Conservation (phyloP, 1,140 invertebrate genomes). For the Vanessa tameamea region DNA sequence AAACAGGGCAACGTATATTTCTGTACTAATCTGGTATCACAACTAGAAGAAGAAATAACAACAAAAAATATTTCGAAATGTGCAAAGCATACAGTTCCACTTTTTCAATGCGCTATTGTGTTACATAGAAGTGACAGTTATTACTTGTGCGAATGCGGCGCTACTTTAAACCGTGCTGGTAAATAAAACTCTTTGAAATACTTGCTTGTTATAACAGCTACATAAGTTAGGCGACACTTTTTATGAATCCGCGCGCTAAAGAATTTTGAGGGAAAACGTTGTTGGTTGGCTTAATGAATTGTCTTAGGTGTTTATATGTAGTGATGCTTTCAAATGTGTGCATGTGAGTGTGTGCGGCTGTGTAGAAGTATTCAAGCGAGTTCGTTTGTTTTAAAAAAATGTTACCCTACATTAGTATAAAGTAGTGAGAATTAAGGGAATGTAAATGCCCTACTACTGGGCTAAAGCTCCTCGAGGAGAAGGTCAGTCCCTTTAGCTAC, state of each 20-base stretch:
- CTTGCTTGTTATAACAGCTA: slow-evolving; percentile 8
- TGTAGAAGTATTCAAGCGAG: no score
- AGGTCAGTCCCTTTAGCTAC: no score
- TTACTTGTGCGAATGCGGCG: slow-evolving; percentile 11
- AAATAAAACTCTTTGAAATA: slow-evolving; percentile 20
- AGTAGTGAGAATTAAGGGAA: no score
- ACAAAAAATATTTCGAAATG: slow-evolving; percentile 10
- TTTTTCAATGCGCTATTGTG: slow-evolving; percentile 9
- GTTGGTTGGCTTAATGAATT: neutral
- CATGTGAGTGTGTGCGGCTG: no score
- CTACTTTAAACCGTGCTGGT: slow-evolving; percentile 9
- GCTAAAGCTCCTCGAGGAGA: no score
- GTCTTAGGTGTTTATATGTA: neutral
- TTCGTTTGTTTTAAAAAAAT: no score
- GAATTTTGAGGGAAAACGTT: neutral
- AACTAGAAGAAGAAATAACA: neutral
- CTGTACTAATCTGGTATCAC: neutral
- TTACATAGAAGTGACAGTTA: slow-evolving; percentile 20
- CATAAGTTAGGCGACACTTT: neutral
- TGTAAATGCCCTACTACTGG: no score
- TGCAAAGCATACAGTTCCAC: slow-evolving; percentile 6
- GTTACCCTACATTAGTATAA: no score
- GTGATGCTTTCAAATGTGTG: no score
- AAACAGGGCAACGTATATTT: no score
- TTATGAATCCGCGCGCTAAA: neutral